Evolutionary conservation across 92 coral and sea anemone species (phyloP).

Genomic region (Palythoa heliodiscus): DNA sequence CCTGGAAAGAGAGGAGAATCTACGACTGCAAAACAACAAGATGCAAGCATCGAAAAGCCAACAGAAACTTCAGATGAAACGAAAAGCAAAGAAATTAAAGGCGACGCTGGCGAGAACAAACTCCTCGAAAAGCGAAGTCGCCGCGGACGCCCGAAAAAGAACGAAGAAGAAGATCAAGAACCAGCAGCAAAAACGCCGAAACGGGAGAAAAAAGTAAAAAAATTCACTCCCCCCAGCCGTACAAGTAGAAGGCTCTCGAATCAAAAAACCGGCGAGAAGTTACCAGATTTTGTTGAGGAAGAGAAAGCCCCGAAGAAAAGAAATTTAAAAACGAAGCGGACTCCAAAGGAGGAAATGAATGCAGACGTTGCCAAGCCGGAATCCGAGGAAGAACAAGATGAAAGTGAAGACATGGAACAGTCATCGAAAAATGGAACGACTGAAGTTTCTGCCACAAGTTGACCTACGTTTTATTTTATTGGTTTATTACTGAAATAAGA

Average conservation of each 20-base stretch:
- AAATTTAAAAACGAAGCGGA: constrained; percentile 20
- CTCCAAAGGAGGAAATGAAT: constrained; percentile 35
- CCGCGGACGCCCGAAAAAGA: constrained; percentile 70
- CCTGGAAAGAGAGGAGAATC: constrained; percentile 64
- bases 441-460: constrained; percentile 36
- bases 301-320: constrained; percentile 38
- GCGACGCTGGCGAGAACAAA: constrained; percentile 34
- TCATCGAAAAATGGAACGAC: constrained; percentile 20
- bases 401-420: background rate
- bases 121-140: constrained; percentile 59
- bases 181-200: constrained; percentile 69
- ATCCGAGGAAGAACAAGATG: background rate
- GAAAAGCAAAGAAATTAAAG: constrained; percentile 34
- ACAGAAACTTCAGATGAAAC: constrained; percentile 46
- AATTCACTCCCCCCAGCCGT: constrained; percentile 54
- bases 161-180: constrained; percentile 50
- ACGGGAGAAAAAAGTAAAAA: constrained; percentile 55
- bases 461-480: background rate
- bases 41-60: constrained; percentile 31
- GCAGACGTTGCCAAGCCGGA: constrained; percentile 17
- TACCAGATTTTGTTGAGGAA: constrained; percentile 49
- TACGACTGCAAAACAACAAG: constrained; percentile 43
- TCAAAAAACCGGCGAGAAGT: constrained; percentile 64
- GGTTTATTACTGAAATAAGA: background rate
- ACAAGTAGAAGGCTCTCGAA: constrained; percentile 68